Evolutionary conservation across 2,888 invertebrate genomes (phyloP).

Genomic region (Creontiades dilutus): DNA sequence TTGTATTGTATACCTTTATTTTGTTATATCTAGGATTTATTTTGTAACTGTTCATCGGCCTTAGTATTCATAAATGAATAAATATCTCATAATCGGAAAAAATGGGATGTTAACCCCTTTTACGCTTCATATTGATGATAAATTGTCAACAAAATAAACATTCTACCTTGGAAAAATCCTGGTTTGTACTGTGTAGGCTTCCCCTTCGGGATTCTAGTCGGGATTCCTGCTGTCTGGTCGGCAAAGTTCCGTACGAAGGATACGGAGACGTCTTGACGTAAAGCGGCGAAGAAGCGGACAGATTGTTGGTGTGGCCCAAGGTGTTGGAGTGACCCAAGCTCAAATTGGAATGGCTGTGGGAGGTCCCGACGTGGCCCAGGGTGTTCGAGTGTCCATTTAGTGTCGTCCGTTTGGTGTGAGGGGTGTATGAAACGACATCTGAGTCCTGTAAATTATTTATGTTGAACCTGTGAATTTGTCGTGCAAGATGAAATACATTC

Average conservation of each 20-base stretch:
- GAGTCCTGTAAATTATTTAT: slow-evolving; percentile 22
- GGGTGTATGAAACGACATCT: slow-evolving; percentile 43
- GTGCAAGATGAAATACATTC: no score
- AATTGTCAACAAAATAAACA: background rate
- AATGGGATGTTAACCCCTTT: no score
- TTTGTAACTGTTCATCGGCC: no score
- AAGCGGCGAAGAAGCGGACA: slow-evolving; percentile 31
- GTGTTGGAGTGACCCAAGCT: slow-evolving; percentile 48
- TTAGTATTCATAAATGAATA: no score
- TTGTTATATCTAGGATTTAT: no score
- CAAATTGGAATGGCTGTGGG: background rate
- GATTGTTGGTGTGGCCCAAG: slow-evolving; percentile 24
- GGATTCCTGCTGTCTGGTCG: slow-evolving; percentile 46
- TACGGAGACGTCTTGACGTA: slow-evolving; percentile 55
- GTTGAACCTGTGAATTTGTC: no score
- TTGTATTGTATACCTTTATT: no score
- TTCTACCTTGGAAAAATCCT: slow-evolving; percentile 59
- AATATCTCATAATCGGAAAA: no score
- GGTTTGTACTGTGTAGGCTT: slow-evolving; percentile 58
- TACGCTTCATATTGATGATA: background rate
- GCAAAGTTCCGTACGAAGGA: slow-evolving; percentile 55
- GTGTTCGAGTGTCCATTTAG: slow-evolving; percentile 57
- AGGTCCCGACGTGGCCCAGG: slow-evolving; percentile 16
- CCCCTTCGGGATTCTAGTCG: slow-evolving; percentile 56
- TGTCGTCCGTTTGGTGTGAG: slow-evolving; percentile 1